Percentiles rank a stretch among this genome's conserved stretches.
These are phyloP conservation scores for Paralvinella palmiformis DNA, from an alignment of 1,140 invertebrate genomes.

Conservation along the genomic window DNA sequence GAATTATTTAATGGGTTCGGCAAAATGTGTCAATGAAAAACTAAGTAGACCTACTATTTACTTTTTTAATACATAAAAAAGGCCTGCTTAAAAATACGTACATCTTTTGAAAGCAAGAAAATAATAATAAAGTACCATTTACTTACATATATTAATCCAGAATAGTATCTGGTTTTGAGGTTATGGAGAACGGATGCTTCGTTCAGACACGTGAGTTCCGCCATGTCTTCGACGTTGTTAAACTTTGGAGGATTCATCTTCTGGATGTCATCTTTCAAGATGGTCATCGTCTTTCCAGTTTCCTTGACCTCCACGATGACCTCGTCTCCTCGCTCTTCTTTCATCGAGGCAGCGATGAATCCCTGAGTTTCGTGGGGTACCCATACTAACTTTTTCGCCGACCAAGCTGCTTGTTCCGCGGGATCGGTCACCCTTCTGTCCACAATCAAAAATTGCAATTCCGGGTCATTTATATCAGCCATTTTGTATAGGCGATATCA, in stretches of 20 bases:
- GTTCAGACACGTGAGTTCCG: slow-evolving; percentile 97
- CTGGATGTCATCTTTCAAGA: slow-evolving; percentile 94
- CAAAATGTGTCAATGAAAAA: no score
- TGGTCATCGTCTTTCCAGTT: slow-evolving; percentile 72
- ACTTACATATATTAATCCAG: slow-evolving; percentile 99
- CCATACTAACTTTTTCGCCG: slow-evolving; percentile 95
- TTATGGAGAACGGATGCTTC: slow-evolving; percentile 99
- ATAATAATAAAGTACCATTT: no score
- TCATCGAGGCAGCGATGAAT: slow-evolving; percentile 92
- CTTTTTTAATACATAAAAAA: no score
- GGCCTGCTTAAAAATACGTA: no score
- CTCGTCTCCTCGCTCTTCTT: slow-evolving; percentile 88
- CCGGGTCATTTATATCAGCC: slow-evolving; percentile 31
- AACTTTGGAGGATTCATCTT: slow-evolving; percentile 99
- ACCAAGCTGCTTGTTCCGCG: slow-evolving; percentile 96
- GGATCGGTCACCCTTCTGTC: slow-evolving; percentile 65
- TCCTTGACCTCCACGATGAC: slow-evolving; percentile 95
- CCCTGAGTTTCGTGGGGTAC: slow-evolving; percentile 94
- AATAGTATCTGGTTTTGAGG: slow-evolving; percentile 98
- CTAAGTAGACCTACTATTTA: no score
- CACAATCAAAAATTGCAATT: slow-evolving; percentile 51
- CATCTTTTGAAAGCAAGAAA: no score
- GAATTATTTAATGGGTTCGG: no score
- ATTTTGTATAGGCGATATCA: no score
- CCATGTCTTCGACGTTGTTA: slow-evolving; percentile 99